phyloP scores from a whole-genome alignment of 1,140 invertebrate species.

The Drosophila simulans region DNA sequence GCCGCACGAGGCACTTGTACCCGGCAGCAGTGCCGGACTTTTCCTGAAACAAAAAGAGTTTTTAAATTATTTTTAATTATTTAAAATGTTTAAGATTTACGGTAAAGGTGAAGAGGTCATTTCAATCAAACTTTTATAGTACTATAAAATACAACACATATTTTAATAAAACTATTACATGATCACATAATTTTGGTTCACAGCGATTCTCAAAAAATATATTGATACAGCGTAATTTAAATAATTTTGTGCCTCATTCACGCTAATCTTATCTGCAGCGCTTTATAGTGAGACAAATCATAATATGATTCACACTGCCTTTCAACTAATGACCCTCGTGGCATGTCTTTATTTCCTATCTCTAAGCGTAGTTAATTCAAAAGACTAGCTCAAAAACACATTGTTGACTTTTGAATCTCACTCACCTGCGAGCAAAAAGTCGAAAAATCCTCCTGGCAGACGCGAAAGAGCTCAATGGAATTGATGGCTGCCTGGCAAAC shows the following conservation, averaged over 20 bases:
- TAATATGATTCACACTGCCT: neutral
- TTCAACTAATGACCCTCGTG: neutral
- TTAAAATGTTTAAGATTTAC: neutral
- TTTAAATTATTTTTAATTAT: neutral
- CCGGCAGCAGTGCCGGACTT: slow-evolving; percentile 90
- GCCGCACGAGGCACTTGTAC: slow-evolving; percentile 96
- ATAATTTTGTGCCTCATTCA: neutral
- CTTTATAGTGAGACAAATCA: neutral
- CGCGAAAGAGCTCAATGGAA: slow-evolving; percentile 95
- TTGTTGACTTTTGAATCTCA: neutral
- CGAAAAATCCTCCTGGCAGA: slow-evolving; percentile 93
- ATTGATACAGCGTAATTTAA: neutral
- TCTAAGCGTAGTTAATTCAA: neutral
- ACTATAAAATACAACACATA: too few relatives aligned
- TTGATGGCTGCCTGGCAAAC: slow-evolving; percentile 93
- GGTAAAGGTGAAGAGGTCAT: too few relatives aligned
- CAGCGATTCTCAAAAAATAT: too few relatives aligned
- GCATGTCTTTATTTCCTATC: too few relatives aligned
- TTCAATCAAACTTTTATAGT: too few relatives aligned
- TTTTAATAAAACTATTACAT: too few relatives aligned
- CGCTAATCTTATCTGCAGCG: neutral
- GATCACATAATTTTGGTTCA: too few relatives aligned
- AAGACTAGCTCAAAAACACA: neutral
- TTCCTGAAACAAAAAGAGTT: slow-evolving; percentile 9
- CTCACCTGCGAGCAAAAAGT: slow-evolving; percentile 87